These are phyloP conservation scores for Orcinus orca DNA, from an alignment of 2,113 vertebrate genomes.

Conservation along the genomic window DNA sequence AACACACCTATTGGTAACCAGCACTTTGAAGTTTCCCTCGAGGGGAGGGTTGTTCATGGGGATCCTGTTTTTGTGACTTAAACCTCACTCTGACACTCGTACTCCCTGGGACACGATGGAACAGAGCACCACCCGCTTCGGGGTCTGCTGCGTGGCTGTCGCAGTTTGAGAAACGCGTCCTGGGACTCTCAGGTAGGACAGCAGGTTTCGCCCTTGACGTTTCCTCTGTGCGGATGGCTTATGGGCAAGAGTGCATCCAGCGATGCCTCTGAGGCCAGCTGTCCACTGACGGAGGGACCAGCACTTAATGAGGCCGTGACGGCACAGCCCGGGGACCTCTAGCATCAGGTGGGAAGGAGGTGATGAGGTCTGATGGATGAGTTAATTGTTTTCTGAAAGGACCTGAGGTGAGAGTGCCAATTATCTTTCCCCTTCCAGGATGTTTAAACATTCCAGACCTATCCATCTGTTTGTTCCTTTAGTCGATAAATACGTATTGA, in stretches of 20 bases:
- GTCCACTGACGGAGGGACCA: not conserved
- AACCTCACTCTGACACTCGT: accelerated
- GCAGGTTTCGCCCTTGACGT: accelerated
- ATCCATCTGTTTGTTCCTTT: accelerated
- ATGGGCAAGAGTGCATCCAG: accelerated
- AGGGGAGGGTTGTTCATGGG: not conserved
- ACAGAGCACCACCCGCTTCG: not conserved
- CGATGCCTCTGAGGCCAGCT: not conserved
- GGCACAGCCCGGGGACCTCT: not conserved
- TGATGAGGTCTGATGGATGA: not conserved
- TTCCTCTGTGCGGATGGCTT: not conserved
- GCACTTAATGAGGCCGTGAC: not conserved
- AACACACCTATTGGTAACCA: too few species aligned
- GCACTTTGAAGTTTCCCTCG: not conserved
- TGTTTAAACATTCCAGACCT: not conserved
- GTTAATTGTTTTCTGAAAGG: not conserved
- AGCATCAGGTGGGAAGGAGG: accelerated
- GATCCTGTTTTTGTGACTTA: not conserved
- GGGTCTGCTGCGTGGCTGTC: not conserved
- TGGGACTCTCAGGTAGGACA: not conserved
- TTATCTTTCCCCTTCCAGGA: not conserved
- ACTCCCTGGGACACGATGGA: accelerated
- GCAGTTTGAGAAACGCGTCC: accelerated
- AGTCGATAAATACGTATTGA: not conserved
- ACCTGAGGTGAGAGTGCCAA: too few species aligned